These are phyloP conservation scores for Tuberolachnus salignus DNA, from an alignment of 2,888 invertebrate species.

Conservation along the genomic window DNA sequence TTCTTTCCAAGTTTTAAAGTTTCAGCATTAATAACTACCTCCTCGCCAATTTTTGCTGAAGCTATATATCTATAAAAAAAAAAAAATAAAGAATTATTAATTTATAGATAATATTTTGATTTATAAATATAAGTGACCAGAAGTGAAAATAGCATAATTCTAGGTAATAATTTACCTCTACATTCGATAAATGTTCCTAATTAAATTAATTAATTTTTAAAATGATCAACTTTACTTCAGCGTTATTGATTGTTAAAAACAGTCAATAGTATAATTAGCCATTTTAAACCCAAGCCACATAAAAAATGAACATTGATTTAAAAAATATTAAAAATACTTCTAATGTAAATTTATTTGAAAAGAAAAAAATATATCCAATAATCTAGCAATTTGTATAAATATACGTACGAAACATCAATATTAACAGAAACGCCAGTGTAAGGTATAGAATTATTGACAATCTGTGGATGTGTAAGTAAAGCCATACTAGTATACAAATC, in stretches of 20 bases:
- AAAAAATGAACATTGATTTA: conserved; percentile 57
- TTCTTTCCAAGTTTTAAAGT: conserved; percentile 78
- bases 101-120: background rate
- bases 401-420: conserved; percentile 59
- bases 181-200: no score
- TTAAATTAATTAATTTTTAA: no score
- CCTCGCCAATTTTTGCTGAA: conserved; percentile 78
- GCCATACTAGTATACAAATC: conserved; percentile 81
- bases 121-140: background rate
- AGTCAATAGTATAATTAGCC: no score
- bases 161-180: no score
- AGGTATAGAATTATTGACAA: conserved; percentile 32
- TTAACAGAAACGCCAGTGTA: conserved; percentile 59
- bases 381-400: background rate
- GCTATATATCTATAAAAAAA: conserved; percentile 73
- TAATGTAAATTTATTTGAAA: background rate
- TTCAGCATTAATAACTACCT: conserved; percentile 77
- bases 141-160: background rate
- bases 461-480: conserved; percentile 70
- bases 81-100: conserved; percentile 39
- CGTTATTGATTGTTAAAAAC: no score
- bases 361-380: background rate
- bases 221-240: no score
- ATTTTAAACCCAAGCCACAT: no score
- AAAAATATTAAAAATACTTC: conserved; percentile 60